These are phyloP conservation scores for Pseudococcus longispinus DNA, from an alignment of 2,888 invertebrate species.

Conservation along the genomic window DNA sequence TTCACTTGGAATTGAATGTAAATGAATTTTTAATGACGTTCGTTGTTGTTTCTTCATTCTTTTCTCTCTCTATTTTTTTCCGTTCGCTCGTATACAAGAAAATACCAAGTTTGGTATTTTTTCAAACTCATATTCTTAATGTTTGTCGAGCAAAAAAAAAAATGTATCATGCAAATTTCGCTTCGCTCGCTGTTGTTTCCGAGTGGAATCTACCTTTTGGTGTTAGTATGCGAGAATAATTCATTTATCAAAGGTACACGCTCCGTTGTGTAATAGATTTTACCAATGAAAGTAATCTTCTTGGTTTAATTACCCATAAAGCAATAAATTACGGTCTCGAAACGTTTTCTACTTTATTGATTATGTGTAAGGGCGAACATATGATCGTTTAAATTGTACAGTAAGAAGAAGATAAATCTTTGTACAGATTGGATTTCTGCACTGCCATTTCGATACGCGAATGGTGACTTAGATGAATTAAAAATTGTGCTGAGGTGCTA, in stretches of 20 bases:
- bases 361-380: slow-evolving; percentile 3
- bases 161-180: slow-evolving; percentile 15
- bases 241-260: slow-evolving; percentile 26
- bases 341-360: slow-evolving; percentile 34
- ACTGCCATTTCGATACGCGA: background rate
- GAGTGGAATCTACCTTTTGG: background rate
- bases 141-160: background rate
- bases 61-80: background rate
- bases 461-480: background rate
- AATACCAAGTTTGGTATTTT: background rate
- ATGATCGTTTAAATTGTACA: slow-evolving; percentile 11
- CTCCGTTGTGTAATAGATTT: slow-evolving; percentile 24
- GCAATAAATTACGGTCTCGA: slow-evolving; percentile 19
- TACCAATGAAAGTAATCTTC: slow-evolving; percentile 31
- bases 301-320: slow-evolving; percentile 31
- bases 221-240: background rate
- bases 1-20: background rate
- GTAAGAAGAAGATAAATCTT: slow-evolving; percentile 27
- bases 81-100: background rate
- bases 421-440: slow-evolving; percentile 16
- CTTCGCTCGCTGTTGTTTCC: background rate
- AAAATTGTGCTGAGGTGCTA: background rate
- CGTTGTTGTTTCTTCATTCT: background rate
- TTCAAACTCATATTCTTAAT: background rate
- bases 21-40: slow-evolving; percentile 3